Evolutionary conservation across 2,888 invertebrate genomes (phyloP).

Genomic region (Phragmatobia fuliginosa): DNA sequence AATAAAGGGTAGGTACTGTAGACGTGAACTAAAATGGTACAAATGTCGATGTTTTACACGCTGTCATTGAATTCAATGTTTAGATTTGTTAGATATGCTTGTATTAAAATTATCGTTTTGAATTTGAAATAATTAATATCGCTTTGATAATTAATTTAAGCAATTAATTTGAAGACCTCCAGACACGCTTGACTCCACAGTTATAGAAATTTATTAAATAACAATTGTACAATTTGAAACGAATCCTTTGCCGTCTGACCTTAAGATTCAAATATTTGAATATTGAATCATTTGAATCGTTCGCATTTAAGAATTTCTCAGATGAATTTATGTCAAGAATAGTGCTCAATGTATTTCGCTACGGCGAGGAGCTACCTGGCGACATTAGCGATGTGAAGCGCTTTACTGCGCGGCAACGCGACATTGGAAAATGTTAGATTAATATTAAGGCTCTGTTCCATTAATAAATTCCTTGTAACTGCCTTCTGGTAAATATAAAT

Average conservation of each 20-base stretch:
- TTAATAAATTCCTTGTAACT: slow-evolving; percentile 37
- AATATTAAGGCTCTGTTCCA: slow-evolving; percentile 28
- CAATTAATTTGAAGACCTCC: neutral
- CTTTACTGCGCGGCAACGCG: slow-evolving; percentile 21
- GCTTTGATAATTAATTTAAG: neutral
- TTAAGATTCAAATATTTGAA: slow-evolving; percentile 49
- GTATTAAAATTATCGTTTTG: neutral
- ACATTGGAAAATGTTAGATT: slow-evolving; percentile 30
- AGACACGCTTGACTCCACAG: slow-evolving; percentile 1
- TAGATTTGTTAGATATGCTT: neutral
- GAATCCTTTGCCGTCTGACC: slow-evolving; percentile 34
- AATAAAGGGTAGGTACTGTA: too few species aligned
- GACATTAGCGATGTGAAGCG: slow-evolving; percentile 37
- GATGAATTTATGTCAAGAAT: slow-evolving; percentile 41
- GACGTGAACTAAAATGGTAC: too few species aligned
- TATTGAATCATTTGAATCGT: slow-evolving; percentile 31
- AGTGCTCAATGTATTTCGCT: slow-evolving; percentile 17
- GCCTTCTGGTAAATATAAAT: slow-evolving; percentile 40
- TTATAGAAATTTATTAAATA: slow-evolving; percentile 14
- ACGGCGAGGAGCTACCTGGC: slow-evolving; percentile 14
- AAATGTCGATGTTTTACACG: too few species aligned
- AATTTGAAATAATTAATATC: slow-evolving; percentile 8
- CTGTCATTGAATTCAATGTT: neutral
- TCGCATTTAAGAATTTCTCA: slow-evolving; percentile 30
- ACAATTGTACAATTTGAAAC: slow-evolving; percentile 30